Conservation (phyloP, 2,113 vertebrate genomes). For the Furnarius figulus region DNA sequence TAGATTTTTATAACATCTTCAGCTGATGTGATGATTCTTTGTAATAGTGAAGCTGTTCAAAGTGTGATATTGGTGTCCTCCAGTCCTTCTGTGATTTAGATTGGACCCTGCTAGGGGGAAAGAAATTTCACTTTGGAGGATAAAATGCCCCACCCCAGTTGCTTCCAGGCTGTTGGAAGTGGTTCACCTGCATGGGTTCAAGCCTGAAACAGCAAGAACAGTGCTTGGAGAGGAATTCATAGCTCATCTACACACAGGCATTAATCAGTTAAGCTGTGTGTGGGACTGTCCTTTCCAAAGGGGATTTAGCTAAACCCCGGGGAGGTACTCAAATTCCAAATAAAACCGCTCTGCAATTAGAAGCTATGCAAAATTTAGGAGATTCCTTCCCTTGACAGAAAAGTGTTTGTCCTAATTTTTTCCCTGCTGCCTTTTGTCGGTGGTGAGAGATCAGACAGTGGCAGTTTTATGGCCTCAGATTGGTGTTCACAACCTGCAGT, state of each 20-base stretch:
- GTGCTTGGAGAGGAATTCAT: not conserved
- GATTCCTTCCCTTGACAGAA: not conserved
- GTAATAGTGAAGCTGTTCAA: not conserved
- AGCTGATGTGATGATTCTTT: not conserved
- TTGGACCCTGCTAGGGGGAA: not conserved
- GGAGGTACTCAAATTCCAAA: not conserved
- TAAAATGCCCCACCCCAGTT: not conserved
- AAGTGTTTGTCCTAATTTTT: not conserved
- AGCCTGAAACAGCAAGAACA: not conserved
- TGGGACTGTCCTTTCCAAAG: not conserved
- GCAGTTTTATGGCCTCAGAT: not conserved
- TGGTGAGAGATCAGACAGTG: not conserved
- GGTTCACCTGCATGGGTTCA: not conserved
- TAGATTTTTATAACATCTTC: constrained; percentile 21
- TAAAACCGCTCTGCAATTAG: not conserved
- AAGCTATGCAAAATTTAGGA: not conserved
- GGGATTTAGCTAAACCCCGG: not conserved
- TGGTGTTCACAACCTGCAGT: not conserved
- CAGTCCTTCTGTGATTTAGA: not conserved
- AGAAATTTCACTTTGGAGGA: not conserved
- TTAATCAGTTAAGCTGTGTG: not conserved
- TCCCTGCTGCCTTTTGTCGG: not conserved
- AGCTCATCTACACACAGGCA: not conserved
- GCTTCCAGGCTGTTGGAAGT: not conserved
- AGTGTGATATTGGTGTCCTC: not conserved